Evolutionary conservation across 2,113 vertebrate species (phyloP).

Genomic region (Puffinus mauretanicus): DNA sequence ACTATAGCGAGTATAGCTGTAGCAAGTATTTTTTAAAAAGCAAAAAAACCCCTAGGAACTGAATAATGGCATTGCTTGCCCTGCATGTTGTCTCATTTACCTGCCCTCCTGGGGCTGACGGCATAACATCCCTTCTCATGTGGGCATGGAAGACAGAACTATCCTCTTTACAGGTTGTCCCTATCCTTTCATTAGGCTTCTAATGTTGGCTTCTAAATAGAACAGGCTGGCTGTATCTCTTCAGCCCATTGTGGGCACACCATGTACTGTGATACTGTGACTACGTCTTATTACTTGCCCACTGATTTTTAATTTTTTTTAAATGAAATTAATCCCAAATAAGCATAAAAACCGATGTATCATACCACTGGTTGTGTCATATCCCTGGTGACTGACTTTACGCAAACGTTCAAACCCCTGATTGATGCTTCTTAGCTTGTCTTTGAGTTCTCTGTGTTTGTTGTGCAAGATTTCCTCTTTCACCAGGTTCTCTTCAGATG

Average conservation of each 20-base stretch:
- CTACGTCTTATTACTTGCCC: not conserved
- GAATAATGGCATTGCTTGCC: not conserved
- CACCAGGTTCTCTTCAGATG: slow-evolving; percentile 73
- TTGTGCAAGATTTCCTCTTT: slow-evolving; percentile 79
- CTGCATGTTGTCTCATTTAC: not conserved
- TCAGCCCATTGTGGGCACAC: not conserved
- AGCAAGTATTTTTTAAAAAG: not conserved
- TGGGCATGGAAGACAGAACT: not conserved
- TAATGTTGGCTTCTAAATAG: not conserved
- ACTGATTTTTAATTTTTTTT: not conserved
- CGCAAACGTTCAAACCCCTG: slow-evolving; percentile 90
- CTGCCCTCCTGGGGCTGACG: not conserved
- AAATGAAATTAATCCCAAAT: not conserved
- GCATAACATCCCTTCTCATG: not conserved
- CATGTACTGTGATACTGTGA: not conserved
- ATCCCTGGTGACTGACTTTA: slow-evolving; percentile 90
- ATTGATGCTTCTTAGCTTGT: slow-evolving; percentile 84
- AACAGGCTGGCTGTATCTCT: not conserved
- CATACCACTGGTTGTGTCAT: slow-evolving; percentile 81
- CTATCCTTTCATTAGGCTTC: not conserved
- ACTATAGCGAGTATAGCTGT: not conserved
- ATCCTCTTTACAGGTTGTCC: not conserved
- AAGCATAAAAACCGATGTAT: not conserved
- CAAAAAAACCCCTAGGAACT: not conserved
- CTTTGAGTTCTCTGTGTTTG: slow-evolving; percentile 89